Conservation (phyloP, 2,113 vertebrate genomes). For the Hypomesus transpacificus region DNA sequence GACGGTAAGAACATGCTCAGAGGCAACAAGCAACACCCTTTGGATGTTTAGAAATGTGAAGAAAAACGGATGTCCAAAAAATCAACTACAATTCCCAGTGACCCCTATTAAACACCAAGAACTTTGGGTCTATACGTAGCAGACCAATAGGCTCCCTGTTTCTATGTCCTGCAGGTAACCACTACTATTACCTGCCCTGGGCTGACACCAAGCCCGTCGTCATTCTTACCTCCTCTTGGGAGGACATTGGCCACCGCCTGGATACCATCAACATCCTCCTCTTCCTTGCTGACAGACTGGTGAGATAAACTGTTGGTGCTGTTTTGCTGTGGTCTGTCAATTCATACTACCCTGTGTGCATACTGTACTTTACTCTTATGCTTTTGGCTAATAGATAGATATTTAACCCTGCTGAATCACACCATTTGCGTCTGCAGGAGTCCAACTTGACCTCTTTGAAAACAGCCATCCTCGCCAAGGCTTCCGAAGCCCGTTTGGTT, state of each 20-base stretch:
- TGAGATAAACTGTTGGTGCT: slow-evolving; percentile 59
- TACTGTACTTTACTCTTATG: not conserved
- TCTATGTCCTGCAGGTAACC: slow-evolving; percentile 78
- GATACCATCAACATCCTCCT: slow-evolving; percentile 83
- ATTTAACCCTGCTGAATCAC: not conserved
- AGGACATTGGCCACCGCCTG: slow-evolving; percentile 91
- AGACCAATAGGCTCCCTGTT: not conserved
- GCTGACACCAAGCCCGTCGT: slow-evolving; percentile 90
- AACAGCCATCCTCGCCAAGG: slow-evolving; percentile 80
- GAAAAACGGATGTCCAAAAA: too few species aligned
- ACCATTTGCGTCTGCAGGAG: slow-evolving; percentile 70
- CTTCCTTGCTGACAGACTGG: slow-evolving; percentile 79
- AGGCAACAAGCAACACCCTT: not conserved
- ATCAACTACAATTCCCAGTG: too few species aligned
- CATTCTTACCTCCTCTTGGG: slow-evolving; percentile 91
- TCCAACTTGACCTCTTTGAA: slow-evolving; percentile 79
- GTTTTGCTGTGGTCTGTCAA: not conserved
- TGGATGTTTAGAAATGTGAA: not conserved
- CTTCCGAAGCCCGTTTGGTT: slow-evolving; percentile 68
- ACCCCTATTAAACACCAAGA: too few species aligned
- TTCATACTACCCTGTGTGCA: not conserved
- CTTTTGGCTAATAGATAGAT: too few species aligned
- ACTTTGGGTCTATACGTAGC: not conserved
- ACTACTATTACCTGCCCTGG: slow-evolving; percentile 97
- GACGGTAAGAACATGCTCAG: slow-evolving; percentile 76